Evolutionary conservation across 1,140 invertebrate genomes (phyloP), one percentile per base, ranked within the genome.

Genomic region (Papilio machaon): DNA sequence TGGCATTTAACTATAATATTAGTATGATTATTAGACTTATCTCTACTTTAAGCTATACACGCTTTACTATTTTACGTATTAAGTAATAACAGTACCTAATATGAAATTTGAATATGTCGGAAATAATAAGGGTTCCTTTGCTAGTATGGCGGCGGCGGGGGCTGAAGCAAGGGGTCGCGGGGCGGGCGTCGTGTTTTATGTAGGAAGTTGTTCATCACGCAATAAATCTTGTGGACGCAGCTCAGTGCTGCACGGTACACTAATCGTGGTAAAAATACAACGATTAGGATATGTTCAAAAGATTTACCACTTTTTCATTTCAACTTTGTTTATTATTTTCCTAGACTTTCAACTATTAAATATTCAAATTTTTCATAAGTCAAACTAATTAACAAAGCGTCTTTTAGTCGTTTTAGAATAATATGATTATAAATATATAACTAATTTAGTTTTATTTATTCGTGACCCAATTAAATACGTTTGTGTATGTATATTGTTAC

Each of bases 221-320:
- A 83, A 91, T 92, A 91, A 92, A 92, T 92, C 91, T 89, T 82
- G 79, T 78, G 88, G 87, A 87, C 86, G 77, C 80, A 81, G 76
- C 81, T 64, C 47, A 19, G 11, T 15, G 52, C 73, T 64, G 23
- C 79, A 17, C 76, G 87, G 87, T 79, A 81, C 88, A 80, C 38
- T 73, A 80, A 35, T 77, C 47, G 47, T 46, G 80, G 75, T 19
- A 10, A 38, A 49, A 60, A 43, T 19, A 30, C 23, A 80, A 38
- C 49, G 58, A 73, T 85, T 54, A 74, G n/a, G 17, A 17, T 6
- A 17, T n/a, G 7, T 17, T 15, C 15, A 54, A 54, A 54, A 54
- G 13, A n/a, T 54, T 54, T n/a, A 8, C 15, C 13, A 58, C 7
- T 19, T 19, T 2, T 43, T 43, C 38, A 43, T 6, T 43, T 43